Base-by-base conservation (phyloP, 1,140 invertebrate genomes). In the Frieseomelitta varia region DNA sequence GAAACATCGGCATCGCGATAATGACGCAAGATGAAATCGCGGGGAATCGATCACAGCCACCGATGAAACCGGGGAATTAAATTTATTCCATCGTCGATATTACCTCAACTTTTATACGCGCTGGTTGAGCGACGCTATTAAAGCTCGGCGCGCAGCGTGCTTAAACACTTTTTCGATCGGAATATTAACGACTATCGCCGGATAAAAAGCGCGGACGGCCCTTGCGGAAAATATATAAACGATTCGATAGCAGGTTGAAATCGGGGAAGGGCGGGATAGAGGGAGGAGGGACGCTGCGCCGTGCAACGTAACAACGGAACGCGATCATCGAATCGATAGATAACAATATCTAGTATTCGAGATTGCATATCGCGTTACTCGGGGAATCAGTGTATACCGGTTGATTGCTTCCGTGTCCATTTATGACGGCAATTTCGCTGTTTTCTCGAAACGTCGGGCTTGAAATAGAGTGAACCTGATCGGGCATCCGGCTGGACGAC, bases 341-440 rank as follows among this genome's bases (percentile, higher is more conserved):
- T 86, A 86, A 86, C 80, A 82, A 79, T 86, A 63, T 82, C 69
- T 82, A 81, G 73, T 30, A n/a, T 79, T 84, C 71, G 72, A 76
- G 51, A 87, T 79, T 83, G 58, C 15, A 47, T 87, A 63, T 58
- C 80, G 81, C 61, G 81, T 88, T 84, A 84, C 77, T n/a, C n/a
- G 76, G 56, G 65, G 68, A 81, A 74, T 73, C 77, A 34, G 63
- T 84, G 63, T 84, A 17, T 73, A 72, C 67, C 77, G 69, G 83
- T 34, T 58, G 71, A 84, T 84, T 79, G 83, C 68, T 78, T 79
- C 61, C 19, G 78, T 68, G 69, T 47, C 83, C 83, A 68, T 81
- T 78, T 81, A 47, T 77, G 69, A 78, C 53, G 69, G 61, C 73
- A 73, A 87, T 87, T 85, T 78, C 67, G 77, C 77, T 68, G 69